Evolutionary conservation across 2,888 invertebrate species (phyloP).

Genomic region (Drosophila multiciliata): DNA sequence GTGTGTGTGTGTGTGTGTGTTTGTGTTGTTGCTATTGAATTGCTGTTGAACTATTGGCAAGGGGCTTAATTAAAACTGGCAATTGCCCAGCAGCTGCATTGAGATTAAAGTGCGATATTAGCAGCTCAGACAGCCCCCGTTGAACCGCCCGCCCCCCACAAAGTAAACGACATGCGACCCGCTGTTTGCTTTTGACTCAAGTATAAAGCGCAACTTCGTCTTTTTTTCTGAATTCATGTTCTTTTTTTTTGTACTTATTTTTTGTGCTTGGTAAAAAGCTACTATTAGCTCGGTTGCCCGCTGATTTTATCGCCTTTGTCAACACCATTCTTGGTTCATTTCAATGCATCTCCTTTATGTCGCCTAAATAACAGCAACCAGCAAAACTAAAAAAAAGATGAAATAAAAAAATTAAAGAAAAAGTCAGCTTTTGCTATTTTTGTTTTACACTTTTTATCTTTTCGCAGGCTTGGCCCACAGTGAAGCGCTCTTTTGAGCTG

Average conservation of each 20-base stretch:
- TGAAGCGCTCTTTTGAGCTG: conserved; percentile 83
- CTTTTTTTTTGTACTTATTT: conserved; percentile 21
- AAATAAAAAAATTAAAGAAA: conserved; percentile 10
- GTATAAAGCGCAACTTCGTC: conserved; percentile 43
- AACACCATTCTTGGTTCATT: conserved; percentile 35
- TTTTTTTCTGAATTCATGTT: conserved; percentile 3
- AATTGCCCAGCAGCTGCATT: conserved; percentile 44
- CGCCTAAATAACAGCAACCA: conserved; percentile 19
- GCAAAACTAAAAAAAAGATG: conserved; percentile 20
- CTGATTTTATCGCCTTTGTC: conserved; percentile 68
- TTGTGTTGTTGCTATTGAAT: conserved; percentile 23
- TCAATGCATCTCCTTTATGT: conserved; percentile 28
- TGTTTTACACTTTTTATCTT: conserved; percentile 33
- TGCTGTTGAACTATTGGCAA: conserved; percentile 2
- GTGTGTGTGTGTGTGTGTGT: not conserved
- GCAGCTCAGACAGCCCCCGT: conserved; percentile 15
- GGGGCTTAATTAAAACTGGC: conserved; percentile 67
- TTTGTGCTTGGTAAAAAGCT: conserved; percentile 39
- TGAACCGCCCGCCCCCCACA: not conserved
- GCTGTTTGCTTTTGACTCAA: conserved; percentile 38
- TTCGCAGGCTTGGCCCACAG: conserved; percentile 84
- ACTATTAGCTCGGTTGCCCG: conserved; percentile 61
- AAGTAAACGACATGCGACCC: conserved; percentile 35
- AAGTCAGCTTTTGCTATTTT: conserved; percentile 21
- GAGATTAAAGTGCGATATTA: conserved; percentile 29